Base-by-base conservation (phyloP, 2,797 vertebrate genomes). In the Pseudomugil gertrudae region DNA sequence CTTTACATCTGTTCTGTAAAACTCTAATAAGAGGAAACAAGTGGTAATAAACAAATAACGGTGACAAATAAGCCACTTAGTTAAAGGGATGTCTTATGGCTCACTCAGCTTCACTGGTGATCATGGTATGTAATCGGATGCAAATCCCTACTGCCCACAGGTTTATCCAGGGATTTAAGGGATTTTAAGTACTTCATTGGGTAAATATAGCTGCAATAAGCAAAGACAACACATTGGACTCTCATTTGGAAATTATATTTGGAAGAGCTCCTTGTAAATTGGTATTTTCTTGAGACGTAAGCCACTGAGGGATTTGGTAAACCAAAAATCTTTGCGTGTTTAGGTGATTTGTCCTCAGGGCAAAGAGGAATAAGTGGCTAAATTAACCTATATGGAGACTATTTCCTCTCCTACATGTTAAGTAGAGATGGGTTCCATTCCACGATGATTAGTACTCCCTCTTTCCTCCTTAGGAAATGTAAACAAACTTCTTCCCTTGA, bases 1-100 rank as follows among this genome's bases (percentile, higher is more conserved):
- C n/a, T 45, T 78, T 47, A 48, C 5, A 61, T 40, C 56, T 66
- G 8, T 47, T 51, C 50, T 45, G 45, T 61, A 48, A 79, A 77
- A 78, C 70, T 50, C 75, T 74, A 67, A 72, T 68, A 74, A 65
- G 35, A 58, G 66, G 58, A 74, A 62, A 72, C 51, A 64, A 33
- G 14, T 38, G 60, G 21, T 73, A 69, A 76, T 63, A 54, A 69
- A 75, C 58, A 56, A 83, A 83, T 81, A 83, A 80, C 32, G 57
- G 74, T 69, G 62, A 84, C 74, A 63, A 62, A 53, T 86, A 90
- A 89, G 83, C 84, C 68, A 83, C 87, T 89, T 85, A 87, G 38
- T 35, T 40, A 45, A 52, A 66, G 45, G 72, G 56, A 78, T 70
- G 76, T 76, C 66, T 78, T 74, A 87, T 83, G 71, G 75, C 54